Evolutionary conservation across 2,888 invertebrate species (phyloP).

Genomic region (Entomobrya multifasciata): DNA sequence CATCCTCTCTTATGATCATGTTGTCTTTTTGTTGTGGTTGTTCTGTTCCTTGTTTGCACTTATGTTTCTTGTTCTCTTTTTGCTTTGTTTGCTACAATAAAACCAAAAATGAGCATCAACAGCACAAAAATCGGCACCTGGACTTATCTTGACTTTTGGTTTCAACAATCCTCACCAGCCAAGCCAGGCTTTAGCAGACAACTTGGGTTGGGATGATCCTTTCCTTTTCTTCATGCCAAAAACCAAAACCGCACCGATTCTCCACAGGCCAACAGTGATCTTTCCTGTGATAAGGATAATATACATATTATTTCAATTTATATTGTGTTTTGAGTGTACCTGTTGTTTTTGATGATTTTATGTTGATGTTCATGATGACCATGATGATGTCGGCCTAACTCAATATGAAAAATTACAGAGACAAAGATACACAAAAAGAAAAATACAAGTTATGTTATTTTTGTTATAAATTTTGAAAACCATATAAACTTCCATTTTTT

Average conservation of each 20-base stretch:
- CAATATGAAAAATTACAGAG: background rate
- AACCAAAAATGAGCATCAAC: background rate
- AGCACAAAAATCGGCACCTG: too few relatives aligned
- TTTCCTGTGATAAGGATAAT: background rate
- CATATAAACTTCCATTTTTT: conserved; percentile 48
- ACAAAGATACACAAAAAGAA: background rate
- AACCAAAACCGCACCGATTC: background rate
- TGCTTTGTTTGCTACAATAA: background rate
- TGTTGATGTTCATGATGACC: too few relatives aligned
- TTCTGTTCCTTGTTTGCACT: background rate
- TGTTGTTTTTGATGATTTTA: conserved; percentile 37
- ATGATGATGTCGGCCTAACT: conserved; percentile 33
- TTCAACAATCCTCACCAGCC: too few relatives aligned
- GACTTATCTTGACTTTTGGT: too few relatives aligned
- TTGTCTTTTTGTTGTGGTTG: conserved; percentile 5
- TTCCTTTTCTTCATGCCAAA: conserved; percentile 25
- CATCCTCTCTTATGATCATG: background rate
- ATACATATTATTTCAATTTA: background rate
- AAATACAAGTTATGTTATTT: conserved; percentile 19
- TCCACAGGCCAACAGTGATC: conserved; percentile 6
- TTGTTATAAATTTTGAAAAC: background rate
- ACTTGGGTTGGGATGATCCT: background rate
- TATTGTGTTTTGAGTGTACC: conserved; percentile 28
- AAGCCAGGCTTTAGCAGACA: background rate
- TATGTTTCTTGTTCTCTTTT: background rate